Conservation (phyloP, 2,113 vertebrate genomes). For the Montifringilla adamsi region DNA sequence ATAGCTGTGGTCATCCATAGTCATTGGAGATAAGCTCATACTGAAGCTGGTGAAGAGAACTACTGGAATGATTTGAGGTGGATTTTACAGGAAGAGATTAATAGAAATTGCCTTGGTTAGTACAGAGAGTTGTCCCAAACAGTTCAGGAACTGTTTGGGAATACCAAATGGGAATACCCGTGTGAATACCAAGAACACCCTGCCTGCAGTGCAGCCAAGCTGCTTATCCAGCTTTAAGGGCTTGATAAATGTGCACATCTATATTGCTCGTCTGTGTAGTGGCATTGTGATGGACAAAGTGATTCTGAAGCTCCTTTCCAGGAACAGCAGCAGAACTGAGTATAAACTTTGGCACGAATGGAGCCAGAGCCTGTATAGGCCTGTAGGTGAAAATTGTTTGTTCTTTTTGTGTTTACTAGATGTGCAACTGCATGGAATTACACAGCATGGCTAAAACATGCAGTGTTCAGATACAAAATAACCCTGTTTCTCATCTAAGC, state of each 20-base stretch:
- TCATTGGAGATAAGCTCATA: neutral
- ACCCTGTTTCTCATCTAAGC: conserved; percentile 44
- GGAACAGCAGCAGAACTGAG: neutral
- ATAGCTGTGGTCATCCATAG: neutral
- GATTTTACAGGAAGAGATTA: neutral
- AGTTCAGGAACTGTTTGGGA: neutral
- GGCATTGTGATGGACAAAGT: neutral
- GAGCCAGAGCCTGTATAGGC: conserved; percentile 12
- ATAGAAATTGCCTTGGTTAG: neutral
- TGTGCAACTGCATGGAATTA: conserved; percentile 55
- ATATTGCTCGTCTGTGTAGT: neutral
- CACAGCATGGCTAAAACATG: conserved; percentile 37
- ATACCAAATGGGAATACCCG: no score
- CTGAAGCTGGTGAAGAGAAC: neutral
- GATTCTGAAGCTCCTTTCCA: neutral
- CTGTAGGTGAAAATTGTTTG: conserved; percentile 51
- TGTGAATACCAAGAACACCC: neutral
- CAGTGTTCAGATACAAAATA: conserved; percentile 55
- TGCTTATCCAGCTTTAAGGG: neutral
- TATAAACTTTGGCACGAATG: neutral
- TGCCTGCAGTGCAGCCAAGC: neutral
- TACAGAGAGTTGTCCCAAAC: neutral
- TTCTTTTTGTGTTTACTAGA: conserved; percentile 52
- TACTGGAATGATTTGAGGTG: neutral
- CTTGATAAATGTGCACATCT: neutral